Evolutionary conservation across 2,888 invertebrate genomes (phyloP).

Genomic region (Panorpa germanica): DNA sequence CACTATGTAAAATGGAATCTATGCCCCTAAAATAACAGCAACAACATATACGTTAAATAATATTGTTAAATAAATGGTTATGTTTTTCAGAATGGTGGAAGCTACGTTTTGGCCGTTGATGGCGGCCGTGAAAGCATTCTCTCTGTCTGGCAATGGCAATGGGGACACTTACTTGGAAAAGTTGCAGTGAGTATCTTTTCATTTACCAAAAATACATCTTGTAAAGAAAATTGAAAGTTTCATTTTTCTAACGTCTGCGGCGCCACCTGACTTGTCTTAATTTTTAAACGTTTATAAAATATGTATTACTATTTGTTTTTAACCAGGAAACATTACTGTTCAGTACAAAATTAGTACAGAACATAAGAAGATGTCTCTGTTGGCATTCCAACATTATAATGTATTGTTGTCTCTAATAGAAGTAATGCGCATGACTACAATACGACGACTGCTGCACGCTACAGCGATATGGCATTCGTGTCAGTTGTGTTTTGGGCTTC

Average conservation of each 20-base stretch:
- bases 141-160: constrained; percentile 92
- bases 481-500: no score
- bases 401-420: no score
- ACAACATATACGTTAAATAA: not conserved
- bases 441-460: no score
- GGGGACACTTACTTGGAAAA: constrained; percentile 83
- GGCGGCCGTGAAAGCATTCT: constrained; percentile 76
- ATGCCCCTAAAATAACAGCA: not conserved
- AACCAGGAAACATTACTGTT: no score
- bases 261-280: not conserved
- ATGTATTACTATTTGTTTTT: not conserved
- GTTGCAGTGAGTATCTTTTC: constrained; percentile 54
- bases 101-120: constrained; percentile 77
- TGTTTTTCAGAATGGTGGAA: constrained; percentile 60
- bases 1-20: no score
- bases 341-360: no score
- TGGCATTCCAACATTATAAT: no score
- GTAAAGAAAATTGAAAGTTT: not conserved
- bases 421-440: no score
- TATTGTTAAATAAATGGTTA: constrained; percentile 12
- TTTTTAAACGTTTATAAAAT: not conserved
- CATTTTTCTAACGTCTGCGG: not conserved
- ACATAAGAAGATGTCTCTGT: no score
- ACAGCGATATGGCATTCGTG: no score
- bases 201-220: constrained; percentile 1